Base-by-base conservation (phyloP, 2,888 invertebrate genomes). In the Diarsia brunnea region DNA sequence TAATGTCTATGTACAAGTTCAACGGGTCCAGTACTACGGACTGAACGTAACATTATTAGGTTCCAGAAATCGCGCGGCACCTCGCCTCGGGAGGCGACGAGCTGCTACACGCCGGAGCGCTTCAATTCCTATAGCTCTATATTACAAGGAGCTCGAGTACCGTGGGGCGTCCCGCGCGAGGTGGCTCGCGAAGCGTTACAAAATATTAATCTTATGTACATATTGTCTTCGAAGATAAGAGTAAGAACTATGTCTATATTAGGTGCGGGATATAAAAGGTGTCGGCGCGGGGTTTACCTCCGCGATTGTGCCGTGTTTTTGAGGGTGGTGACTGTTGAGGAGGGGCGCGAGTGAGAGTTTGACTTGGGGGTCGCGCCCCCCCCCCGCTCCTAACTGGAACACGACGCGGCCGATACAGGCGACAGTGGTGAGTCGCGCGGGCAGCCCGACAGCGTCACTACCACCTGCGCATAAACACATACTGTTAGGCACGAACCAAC, bases 381-480 rank as follows among this genome's bases (percentile, higher is more conserved):
- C 96, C 95, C 95, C 96, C 96, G 91, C 90, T 96, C 97, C 98
- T 98, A 98, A 98, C 99, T 99, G 97, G 98, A 98, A 93, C 98
- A 98, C 91, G 98, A 98, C 82, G 98, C 98, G 91, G 98, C 98
- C 94, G 98, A 98, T 95, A 98, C 97, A 89, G 98, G 98, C 92
- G 98, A 98, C 96, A 98, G 98, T 87, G 98, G 98, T 84, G 98
- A 98, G 96, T 98, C 98, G 88, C 98, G 97, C 92, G 98, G 97
- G 96, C 98, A 98, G 82, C 99, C 99, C 90, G 99, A 99, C 95
- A 99, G 97, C 88, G 99, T 99, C 94, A 99, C 98, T 91, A 98
- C 98, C 93, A 97, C 97, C 96, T 96, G 92, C 64, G 69, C 64
- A 64, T 61, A 58, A 83, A 47, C 16, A 74, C 4, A 24, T 12